Evolutionary conservation across 2,797 vertebrate species (phyloP).

Genomic region (Siniperca obscura): DNA sequence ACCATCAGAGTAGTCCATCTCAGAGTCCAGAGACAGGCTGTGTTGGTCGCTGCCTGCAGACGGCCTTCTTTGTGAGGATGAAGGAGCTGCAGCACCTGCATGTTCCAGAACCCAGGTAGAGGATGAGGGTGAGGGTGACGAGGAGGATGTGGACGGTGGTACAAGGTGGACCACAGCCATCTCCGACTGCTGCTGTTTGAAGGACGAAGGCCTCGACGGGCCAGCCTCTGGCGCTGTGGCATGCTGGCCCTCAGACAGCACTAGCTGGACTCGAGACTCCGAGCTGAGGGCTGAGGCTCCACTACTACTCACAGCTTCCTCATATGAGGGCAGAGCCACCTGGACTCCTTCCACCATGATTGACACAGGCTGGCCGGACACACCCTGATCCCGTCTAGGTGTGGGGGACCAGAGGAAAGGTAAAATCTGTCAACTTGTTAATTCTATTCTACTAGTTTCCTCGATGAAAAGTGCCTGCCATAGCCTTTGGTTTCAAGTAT

Average conservation of each 20-base stretch:
- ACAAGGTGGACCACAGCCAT: conserved; percentile 91
- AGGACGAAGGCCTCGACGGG: conserved; percentile 78
- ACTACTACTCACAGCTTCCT: conserved; percentile 92
- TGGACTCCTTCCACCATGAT: conserved; percentile 98
- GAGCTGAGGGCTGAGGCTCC: conserved; percentile 84
- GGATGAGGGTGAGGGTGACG: conserved; percentile 76
- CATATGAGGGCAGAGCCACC: conserved; percentile 94
- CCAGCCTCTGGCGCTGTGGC: conserved; percentile 81
- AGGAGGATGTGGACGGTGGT: conserved; percentile 82
- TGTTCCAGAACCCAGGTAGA: conserved; percentile 84
- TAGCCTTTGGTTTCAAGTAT: neutral
- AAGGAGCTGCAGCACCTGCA: conserved; percentile 77
- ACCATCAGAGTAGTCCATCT: conserved; percentile 95
- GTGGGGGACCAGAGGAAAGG: conserved; percentile 9
- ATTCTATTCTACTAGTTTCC: neutral
- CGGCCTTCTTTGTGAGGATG: conserved; percentile 84
- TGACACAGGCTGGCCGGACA: conserved; percentile 93
- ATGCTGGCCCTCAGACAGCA: conserved; percentile 89
- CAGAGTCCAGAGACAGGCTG: conserved; percentile 90
- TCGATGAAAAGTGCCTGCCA: neutral
- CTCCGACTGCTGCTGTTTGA: conserved; percentile 88
- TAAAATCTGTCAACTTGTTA: neutral
- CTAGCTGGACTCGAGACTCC: conserved; percentile 91
- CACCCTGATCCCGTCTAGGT: conserved; percentile 90
- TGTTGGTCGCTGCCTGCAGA: conserved; percentile 91